phyloP scores from a whole-genome alignment of 2,797 vertebrate species.

The Podarcis lilfordi region DNA sequence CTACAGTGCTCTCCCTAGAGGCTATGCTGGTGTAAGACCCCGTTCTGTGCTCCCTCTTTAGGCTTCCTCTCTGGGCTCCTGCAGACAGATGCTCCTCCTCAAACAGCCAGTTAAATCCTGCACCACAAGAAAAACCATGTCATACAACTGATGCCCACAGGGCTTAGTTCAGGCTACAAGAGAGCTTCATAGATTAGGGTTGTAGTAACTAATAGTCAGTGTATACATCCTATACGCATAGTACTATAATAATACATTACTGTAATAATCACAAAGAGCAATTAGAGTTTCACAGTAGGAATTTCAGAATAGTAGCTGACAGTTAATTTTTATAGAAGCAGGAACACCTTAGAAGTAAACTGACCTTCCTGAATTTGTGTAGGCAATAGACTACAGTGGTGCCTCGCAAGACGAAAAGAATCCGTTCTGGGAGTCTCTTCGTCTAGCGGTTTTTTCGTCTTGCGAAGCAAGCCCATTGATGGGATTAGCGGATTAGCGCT shows the following conservation, averaged over 20 bases:
- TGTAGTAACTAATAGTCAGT: not conserved
- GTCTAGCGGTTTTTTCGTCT: too few relatives aligned
- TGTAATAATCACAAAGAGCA: not conserved
- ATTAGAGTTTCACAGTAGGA: not conserved
- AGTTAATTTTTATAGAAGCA: not conserved
- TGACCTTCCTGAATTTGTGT: not conserved
- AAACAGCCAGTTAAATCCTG: conserved; percentile 41
- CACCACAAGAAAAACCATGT: conserved; percentile 26
- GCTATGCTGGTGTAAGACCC: conserved; percentile 25
- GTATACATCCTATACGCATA: not conserved
- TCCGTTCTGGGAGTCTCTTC: too few relatives aligned
- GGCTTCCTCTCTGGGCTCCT: conserved; percentile 22
- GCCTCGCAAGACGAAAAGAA: too few relatives aligned
- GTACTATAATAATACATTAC: not conserved
- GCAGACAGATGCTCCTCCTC: conserved; percentile 26
- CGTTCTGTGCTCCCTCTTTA: conserved; percentile 19
- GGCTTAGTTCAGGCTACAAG: not conserved
- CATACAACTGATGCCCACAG: not conserved
- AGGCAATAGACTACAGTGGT: not conserved
- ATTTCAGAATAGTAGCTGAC: not conserved
- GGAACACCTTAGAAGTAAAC: not conserved
- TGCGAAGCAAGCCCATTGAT: too few relatives aligned
- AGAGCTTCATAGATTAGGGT: not conserved
- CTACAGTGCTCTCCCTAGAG: conserved; percentile 33
- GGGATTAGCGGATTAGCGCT: too few relatives aligned